Evolutionary conservation across 2,888 invertebrate genomes (phyloP).

Genomic region (Argynnis bischoffii): DNA sequence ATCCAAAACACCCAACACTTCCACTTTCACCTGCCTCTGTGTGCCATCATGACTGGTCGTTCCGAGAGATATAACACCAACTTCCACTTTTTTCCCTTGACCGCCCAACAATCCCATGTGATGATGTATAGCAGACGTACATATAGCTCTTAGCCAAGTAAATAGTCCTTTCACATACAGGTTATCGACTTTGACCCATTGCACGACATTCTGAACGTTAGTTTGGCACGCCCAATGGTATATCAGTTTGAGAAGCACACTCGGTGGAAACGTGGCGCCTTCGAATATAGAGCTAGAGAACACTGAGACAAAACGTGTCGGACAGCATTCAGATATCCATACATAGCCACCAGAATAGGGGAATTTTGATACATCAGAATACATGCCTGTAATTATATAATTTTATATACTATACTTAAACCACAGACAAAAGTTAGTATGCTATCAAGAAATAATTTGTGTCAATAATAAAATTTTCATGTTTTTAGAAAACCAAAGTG

Average conservation of each 20-base stretch:
- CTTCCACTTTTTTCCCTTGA: constrained; percentile 86
- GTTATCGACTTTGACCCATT: constrained; percentile 90
- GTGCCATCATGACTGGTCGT: constrained; percentile 91
- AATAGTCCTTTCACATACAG: constrained; percentile 84
- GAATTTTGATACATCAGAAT: constrained; percentile 92
- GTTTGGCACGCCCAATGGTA: constrained; percentile 97
- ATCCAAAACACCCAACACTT: constrained; percentile 92
- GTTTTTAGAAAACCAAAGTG: no score
- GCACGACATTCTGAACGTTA: constrained; percentile 92
- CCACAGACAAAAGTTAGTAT: no score
- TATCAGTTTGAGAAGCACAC: constrained; percentile 90
- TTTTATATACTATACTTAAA: no score
- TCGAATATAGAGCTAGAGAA: constrained; percentile 94
- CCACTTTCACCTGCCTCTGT: constrained; percentile 91
- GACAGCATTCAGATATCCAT: constrained; percentile 95
- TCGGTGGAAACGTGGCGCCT: constrained; percentile 92
- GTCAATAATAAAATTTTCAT: no score
- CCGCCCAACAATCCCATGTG: constrained; percentile 89
- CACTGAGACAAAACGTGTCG: constrained; percentile 92
- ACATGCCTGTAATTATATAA: constrained; percentile 84
- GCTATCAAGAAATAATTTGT: no score
- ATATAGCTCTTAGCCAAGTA: constrained; percentile 85
- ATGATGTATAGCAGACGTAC: constrained; percentile 90
- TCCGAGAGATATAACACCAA: constrained; percentile 93
- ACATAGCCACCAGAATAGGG: constrained; percentile 95